These are phyloP conservation scores for Nycticryphes semicollaris DNA, from an alignment of 2,113 vertebrate species.

Conservation along the genomic window DNA sequence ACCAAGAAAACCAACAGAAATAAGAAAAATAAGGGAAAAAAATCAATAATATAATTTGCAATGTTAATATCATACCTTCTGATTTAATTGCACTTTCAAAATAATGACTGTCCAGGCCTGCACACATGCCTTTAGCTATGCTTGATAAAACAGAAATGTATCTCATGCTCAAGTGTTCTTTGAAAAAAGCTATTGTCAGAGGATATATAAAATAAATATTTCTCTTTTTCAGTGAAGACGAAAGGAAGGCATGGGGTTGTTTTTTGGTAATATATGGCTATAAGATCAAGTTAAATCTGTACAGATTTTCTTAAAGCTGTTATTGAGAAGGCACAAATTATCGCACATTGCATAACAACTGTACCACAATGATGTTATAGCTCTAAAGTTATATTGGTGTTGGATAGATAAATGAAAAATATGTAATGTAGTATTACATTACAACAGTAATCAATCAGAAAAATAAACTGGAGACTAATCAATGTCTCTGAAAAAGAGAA, in stretches of 20 bases:
- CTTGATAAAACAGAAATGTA: background rate
- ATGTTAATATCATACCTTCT: background rate
- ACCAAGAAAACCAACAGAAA: background rate
- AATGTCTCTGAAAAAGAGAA: conserved; percentile 53
- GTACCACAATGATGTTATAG: background rate
- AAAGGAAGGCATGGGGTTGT: background rate
- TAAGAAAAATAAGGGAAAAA: background rate
- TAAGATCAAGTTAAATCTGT: background rate
- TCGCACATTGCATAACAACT: conserved; percentile 6
- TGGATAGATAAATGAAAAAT: conserved; percentile 45
- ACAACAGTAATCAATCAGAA: conserved; percentile 62
- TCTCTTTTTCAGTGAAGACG: background rate
- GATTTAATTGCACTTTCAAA: background rate
- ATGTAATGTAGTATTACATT: background rate
- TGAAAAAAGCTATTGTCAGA: background rate
- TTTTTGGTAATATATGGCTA: background rate
- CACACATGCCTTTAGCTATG: background rate
- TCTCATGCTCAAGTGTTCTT: background rate
- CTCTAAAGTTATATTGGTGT: conserved; percentile 43
- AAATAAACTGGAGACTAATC: conserved; percentile 64
- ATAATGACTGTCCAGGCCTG: background rate
- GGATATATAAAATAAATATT: background rate
- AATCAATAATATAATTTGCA: background rate
- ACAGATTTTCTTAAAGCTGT: conserved; percentile 24
- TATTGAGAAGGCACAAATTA: conserved; percentile 38